Percentiles rank a stretch among this genome's conserved stretches.
These are phyloP conservation scores for Drosophila aldrichi DNA, from an alignment of 2,888 invertebrate genomes.

Conservation along the genomic window DNA sequence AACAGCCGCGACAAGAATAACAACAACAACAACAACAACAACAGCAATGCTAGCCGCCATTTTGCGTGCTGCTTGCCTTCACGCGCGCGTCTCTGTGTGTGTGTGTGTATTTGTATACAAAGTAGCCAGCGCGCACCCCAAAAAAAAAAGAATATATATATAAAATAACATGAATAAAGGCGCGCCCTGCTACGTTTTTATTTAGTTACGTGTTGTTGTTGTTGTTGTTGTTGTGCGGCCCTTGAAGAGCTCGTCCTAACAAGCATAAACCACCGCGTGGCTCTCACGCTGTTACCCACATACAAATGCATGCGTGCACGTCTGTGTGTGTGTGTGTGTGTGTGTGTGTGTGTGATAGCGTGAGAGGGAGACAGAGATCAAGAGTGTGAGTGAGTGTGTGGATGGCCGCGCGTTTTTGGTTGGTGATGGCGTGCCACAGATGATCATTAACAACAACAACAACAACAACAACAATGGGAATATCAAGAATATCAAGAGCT, in stretches of 20 bases:
- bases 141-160: constrained; percentile 36
- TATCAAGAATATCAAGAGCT: constrained; percentile 26
- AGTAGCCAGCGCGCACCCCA: constrained; percentile 58
- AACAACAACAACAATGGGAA: constrained; percentile 35
- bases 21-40: constrained; percentile 31
- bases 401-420: constrained; percentile 77
- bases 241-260: constrained; percentile 65
- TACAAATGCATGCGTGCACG: constrained; percentile 11
- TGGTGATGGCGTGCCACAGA: constrained; percentile 76
- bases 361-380: constrained; percentile 11
- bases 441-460: constrained; percentile 61
- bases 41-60: constrained; percentile 40
- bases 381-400: constrained; percentile 62
- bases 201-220: constrained; percentile 36
- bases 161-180: constrained; percentile 17
- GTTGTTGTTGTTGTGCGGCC: constrained; percentile 39
- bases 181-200: constrained; percentile 46
- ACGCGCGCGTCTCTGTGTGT: constrained; percentile 9
- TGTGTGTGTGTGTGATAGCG: constrained; percentile 4
- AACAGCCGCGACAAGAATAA: constrained; percentile 49
- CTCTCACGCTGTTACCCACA: constrained; percentile 57
- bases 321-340: constrained; percentile 13
- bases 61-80: constrained; percentile 28
- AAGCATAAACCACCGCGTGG: constrained; percentile 66
- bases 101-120: constrained; percentile 46